Evolutionary conservation across 2,797 vertebrate genomes (phyloP), one percentile per base, ranked within the genome.

Genomic region (Dermochelys coriacea): DNA sequence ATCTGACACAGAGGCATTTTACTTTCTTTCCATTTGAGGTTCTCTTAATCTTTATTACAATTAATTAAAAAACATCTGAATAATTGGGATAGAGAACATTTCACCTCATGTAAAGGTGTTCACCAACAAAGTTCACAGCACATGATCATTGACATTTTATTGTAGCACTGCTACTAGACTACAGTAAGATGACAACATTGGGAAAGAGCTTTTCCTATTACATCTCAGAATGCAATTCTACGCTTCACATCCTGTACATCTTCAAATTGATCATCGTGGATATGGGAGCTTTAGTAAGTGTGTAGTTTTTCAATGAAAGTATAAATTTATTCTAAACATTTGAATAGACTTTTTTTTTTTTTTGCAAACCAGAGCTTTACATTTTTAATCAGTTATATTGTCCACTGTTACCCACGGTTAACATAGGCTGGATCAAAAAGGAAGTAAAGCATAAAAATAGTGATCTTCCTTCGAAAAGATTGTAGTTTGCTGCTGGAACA

Each of bases 121-220:
- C 29, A 54, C 80, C 55, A 95, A 45, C 83, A 82, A 78, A 61
- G 64, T 92, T 68, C 21, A 15, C 31, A 96, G 92, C 50, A 90
- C n/a, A 1, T 68, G 41, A 95, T 91, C 90, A 96, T 31, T 89
- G 95, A 96, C 89, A 97, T 61, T 82, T 82, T 92, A 84, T 75
- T 79, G 81, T 7, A 94, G 82, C 64, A 94, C 51, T 95, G 90
- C 55, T 79, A 86, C 88, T 79, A 94, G 1, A 52, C 77, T 88
- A 82, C 74, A 61, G 82, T 61, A 93, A 87, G 81, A 71, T 89
- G 93, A 94, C 54, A 86, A 86, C 5, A 34, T 9, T 94, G 83
- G 75, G 75, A 96, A 94, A 97, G 85, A 96, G 94, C 85, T 95
- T 96, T 97, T 96, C 88, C 93, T 91, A 95, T 78, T 96, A 81